Evolutionary conservation across 2,113 vertebrate genomes (phyloP).

Genomic region (Thalassoma bifasciatum): DNA sequence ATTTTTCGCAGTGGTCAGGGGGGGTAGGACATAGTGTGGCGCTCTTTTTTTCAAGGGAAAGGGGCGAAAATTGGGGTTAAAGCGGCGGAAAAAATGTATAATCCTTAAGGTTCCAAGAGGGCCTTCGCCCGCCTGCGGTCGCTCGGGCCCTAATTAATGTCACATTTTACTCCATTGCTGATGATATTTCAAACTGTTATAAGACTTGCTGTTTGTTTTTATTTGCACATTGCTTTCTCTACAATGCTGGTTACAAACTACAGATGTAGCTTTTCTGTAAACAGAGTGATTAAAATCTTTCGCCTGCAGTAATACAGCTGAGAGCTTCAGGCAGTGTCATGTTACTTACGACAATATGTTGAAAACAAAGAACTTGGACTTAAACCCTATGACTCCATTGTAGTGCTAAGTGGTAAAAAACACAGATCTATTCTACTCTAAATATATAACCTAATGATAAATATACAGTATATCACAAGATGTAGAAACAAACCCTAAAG

Average conservation of each 20-base stretch:
- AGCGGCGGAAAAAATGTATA: too few relatives aligned
- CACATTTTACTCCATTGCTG: too few relatives aligned
- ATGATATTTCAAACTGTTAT: too few relatives aligned
- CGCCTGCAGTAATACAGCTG: not conserved
- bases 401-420: not conserved
- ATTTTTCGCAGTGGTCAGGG: too few relatives aligned
- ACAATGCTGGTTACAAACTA: not conserved
- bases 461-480: slow-evolving; percentile 22
- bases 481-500: not conserved
- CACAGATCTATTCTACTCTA: not conserved
- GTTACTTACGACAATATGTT: slow-evolving; percentile 1
- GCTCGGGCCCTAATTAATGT: too few relatives aligned
- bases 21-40: too few relatives aligned
- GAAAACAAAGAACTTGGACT: not conserved
- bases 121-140: too few relatives aligned
- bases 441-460: not conserved
- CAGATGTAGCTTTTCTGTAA: not conserved
- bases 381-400: slow-evolving; percentile 9
- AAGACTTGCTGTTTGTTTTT: too few relatives aligned
- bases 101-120: too few relatives aligned
- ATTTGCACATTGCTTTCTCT: too few relatives aligned
- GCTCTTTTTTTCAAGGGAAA: too few relatives aligned
- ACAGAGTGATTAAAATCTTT: not conserved
- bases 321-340: not conserved
- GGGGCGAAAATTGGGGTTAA: too few relatives aligned